A percentile compares a stretch with the other conserved stretches of the same genome.
These are phyloP conservation scores for Cercopithecus mona DNA, from an alignment of 2,113 vertebrate species.

Conservation along the genomic window DNA sequence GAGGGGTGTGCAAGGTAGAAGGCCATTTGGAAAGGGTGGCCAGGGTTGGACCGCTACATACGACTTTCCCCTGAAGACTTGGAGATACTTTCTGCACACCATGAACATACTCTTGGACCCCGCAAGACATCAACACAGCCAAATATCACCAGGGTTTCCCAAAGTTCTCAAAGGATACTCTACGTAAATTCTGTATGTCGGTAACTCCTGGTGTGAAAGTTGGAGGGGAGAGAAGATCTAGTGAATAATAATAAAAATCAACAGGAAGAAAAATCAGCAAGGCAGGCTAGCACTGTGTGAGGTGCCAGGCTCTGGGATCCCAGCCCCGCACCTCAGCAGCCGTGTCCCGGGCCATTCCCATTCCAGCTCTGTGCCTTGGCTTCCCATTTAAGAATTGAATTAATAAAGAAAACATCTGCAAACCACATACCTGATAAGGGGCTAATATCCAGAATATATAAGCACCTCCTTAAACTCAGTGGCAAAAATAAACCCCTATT, in stretches of 20 bases:
- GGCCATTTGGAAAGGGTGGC: background rate
- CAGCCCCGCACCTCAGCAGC: background rate
- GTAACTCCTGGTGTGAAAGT: background rate
- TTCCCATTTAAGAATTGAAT: background rate
- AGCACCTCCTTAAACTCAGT: background rate
- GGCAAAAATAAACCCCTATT: background rate
- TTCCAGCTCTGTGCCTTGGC: background rate
- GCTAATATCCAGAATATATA: background rate
- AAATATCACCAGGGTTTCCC: background rate
- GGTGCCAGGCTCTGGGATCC: background rate
- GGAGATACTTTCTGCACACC: background rate
- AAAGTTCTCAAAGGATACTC: background rate
- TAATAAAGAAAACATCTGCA: background rate
- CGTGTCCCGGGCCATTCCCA: background rate
- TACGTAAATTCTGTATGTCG: background rate
- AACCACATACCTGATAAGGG: background rate
- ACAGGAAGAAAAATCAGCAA: background rate
- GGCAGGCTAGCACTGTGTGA: accelerated
- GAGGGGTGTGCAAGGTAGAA: background rate
- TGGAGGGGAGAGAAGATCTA: background rate
- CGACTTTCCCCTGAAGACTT: background rate
- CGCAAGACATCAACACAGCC: background rate
- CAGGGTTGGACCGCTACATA: background rate
- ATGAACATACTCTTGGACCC: background rate
- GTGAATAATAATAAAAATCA: background rate